These are phyloP conservation scores for Zele albiditarsus DNA, from an alignment of 2,888 invertebrate species.

Conservation along the genomic window DNA sequence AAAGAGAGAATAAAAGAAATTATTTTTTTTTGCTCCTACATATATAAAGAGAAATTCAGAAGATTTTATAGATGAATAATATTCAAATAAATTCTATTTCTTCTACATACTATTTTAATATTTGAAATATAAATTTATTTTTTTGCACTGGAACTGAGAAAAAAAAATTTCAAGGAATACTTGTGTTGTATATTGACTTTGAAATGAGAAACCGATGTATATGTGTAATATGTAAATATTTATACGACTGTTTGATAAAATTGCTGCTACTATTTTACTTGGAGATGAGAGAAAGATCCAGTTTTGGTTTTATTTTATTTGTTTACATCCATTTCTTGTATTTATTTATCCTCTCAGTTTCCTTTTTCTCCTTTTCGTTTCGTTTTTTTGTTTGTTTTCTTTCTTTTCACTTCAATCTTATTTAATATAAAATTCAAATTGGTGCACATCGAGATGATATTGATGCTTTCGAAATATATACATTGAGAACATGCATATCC, in stretches of 20 bases:
- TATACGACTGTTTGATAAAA: slow-evolving; percentile 9
- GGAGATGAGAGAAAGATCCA: background rate
- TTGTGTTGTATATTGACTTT: background rate
- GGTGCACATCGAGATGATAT: background rate
- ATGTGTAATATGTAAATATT: slow-evolving; percentile 11
- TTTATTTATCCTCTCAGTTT: background rate
- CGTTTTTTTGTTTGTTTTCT: background rate
- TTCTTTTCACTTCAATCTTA: background rate
- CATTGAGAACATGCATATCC: background rate
- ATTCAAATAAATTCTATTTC: no score
- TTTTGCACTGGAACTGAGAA: no score
- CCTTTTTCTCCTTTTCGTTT: background rate
- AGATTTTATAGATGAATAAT: no score
- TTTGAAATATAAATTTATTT: no score
- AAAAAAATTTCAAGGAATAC: background rate
- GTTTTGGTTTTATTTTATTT: slow-evolving; percentile 15
- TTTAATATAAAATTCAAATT: background rate
- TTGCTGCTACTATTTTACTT: background rate
- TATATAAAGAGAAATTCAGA: no score
- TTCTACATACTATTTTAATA: no score
- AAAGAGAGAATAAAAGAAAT: no score
- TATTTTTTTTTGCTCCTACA: no score
- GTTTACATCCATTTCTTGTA: background rate
- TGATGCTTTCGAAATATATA: background rate
- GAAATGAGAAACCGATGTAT: slow-evolving; percentile 9